Base-by-base conservation (phyloP, 2,797 vertebrate genomes). In the Distichodus sexfasciatus region DNA sequence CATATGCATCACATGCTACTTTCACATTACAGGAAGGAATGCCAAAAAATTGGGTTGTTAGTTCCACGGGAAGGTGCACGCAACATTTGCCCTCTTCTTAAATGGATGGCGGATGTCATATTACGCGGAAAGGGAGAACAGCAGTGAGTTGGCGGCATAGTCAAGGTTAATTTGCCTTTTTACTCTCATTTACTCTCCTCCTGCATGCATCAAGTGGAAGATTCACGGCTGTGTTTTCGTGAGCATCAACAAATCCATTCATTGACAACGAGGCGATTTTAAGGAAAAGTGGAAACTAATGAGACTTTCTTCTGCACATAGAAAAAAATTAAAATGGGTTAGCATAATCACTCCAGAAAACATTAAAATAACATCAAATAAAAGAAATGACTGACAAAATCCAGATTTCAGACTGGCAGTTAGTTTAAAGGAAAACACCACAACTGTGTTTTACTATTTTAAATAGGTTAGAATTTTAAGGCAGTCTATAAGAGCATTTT, bases 101-200 rank as follows among this genome's bases (percentile, higher is more conserved):
- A 64, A 44, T 23, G 4, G 46, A 75, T 71, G 53, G 62, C 48
- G 2, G 50, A 38, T 57, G 41, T 60, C 0, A 33, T 50, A 59
- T 59, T 60, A 24, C 11, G 19, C 33, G 15, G 17, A 14, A 55
- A 66, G 40, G 54, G 31, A 66, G 66, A n/a, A 64, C 47, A 64
- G 24, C n/a, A 53, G 29, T 29, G 40, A 54, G 38, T 23, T n/a
- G 17, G 26, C 51, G 66, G 26, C 50, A 29, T 61, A 36, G 31
- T 70, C 53, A 64, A 64, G 71, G 44, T 66, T 66, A 58, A 46
- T 44, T 44, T 66, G 47, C 19, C 28, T 46, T 59, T 58, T 35
- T 66, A n/a, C 2, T 19, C 1, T 35, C 17, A 26, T 55, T 67
- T 61, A 61, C 19, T 29, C 26, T 11, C 5, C 23, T 36, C 43